These are phyloP conservation scores for Rhagophthalmus giganteus DNA, from an alignment of 2,888 invertebrate genomes.

Conservation along the genomic window DNA sequence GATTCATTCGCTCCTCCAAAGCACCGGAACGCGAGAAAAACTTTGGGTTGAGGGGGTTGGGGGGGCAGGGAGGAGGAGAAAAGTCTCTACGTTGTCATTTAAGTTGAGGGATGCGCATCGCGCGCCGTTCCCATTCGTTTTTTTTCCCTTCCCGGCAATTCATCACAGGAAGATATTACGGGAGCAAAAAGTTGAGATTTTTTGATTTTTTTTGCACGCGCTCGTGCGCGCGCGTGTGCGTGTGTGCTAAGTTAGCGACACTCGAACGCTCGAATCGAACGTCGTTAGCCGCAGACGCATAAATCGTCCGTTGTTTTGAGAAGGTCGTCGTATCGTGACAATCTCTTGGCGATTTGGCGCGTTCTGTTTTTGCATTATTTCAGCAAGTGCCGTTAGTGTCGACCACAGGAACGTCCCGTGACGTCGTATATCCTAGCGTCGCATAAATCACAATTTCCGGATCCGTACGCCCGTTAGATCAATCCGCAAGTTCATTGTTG, in stretches of 20 bases:
- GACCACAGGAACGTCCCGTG: constrained; percentile 42
- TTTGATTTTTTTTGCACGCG: no score
- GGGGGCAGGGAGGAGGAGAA: no score
- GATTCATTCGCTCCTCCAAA: no score
- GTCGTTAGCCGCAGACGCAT: constrained; percentile 37
- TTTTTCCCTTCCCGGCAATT: no score
- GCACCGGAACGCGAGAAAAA: no score
- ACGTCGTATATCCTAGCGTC: constrained; percentile 44
- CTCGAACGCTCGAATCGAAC: constrained; percentile 6
- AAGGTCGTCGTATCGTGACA: constrained; percentile 11
- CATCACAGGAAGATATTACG: no score
- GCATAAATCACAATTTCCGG: constrained; percentile 49
- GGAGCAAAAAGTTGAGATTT: no score
- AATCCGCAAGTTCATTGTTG: constrained; percentile 43
- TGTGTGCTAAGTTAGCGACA: not conserved
- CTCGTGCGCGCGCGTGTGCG: no score
- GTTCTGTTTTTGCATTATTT: constrained; percentile 42
- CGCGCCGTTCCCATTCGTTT: no score
- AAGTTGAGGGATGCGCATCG: no score
- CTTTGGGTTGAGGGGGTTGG: no score
- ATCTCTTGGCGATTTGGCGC: constrained; percentile 38
- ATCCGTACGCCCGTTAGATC: constrained; percentile 23
- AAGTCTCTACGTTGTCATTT: no score
- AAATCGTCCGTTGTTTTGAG: constrained; percentile 36
- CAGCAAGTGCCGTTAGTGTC: constrained; percentile 43